Percentiles rank a stretch among this genome's conserved stretches.
Conservation (phyloP, 2,113 vertebrate genomes). For the Varanus salvator region DNA sequence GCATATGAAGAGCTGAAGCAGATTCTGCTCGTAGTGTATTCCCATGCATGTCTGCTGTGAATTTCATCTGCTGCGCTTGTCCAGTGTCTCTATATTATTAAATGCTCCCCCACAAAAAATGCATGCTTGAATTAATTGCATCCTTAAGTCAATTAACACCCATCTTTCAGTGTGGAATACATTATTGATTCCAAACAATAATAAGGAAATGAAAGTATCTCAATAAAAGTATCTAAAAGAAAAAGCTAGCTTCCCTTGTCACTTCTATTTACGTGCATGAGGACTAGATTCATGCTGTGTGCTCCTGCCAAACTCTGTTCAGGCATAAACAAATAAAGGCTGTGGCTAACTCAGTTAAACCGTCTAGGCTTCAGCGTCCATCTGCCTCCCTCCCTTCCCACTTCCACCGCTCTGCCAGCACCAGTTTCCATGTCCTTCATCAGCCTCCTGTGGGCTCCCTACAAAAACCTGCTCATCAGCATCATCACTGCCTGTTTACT, state of each 20-base stretch:
- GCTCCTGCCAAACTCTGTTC: no score
- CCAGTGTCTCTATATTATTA: neutral
- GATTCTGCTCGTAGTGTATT: neutral
- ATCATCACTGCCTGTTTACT: no score
- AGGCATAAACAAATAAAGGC: no score
- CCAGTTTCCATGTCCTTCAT: no score
- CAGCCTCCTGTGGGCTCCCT: no score
- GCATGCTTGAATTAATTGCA: neutral
- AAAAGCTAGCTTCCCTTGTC: neutral
- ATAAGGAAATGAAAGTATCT: neutral
- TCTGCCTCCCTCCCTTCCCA: no score
- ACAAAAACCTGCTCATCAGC: no score
- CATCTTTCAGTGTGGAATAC: neutral
- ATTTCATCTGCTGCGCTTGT: neutral
- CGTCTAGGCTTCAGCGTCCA: no score
- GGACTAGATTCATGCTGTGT: no score
- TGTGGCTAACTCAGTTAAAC: no score
- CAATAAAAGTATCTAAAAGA: neutral
- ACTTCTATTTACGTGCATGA: no score
- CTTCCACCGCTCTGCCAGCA: no score
- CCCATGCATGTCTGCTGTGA: neutral
- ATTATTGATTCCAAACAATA: conserved; percentile 6
- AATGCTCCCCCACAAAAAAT: neutral
- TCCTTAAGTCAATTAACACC: conserved; percentile 7
- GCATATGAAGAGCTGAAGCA: neutral